Evolutionary conservation across 1,140 invertebrate species (phyloP), one percentile per base, ranked within the genome.

Genomic region (Wiebesia pumilae): DNA sequence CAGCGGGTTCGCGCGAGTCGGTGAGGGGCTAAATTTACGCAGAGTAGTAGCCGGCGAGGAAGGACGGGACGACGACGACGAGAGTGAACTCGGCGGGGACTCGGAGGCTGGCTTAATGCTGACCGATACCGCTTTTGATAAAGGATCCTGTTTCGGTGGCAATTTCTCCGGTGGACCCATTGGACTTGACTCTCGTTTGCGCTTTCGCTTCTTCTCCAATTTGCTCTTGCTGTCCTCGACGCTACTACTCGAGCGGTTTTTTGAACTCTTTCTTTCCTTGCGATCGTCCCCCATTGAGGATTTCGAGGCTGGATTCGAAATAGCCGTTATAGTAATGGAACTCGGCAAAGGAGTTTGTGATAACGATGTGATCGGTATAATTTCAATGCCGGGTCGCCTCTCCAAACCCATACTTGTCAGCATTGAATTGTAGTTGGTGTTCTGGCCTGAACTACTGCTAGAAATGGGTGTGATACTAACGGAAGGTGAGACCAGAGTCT

Each of bases 91-190:
- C 9, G 95, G 95, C 35, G 96, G 95, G 4, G 95, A 95, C 85
- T 96, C 96, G 0, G 67, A 69, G 0, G 96, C 94, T 2, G 96
- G 96, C 92, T 97, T 97, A 62, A 97, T 96, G 90, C 95, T 96
- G 19, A 96, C 95, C 12, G 96, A 95, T 2, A 96, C 95, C 0
- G 96, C 95, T 91, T 97, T 97, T 0, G 95, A 95, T 14, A 97
- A 93, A 0, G 96, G 95, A 88, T 97, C 91, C 40, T 90, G 90
- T 90, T 96, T 96, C 0, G 94, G 94, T 0, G 96, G 96, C 12
- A 97, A 94, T 92, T 97, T 97, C 77, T 97, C 97, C 0, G 97
- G 97, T 3, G 97, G 97, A 9, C 97, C 97, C 97, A 97, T 98
- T 0, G 97, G 96, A 88, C 95, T 95, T 81, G 97, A 96, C 86